Percentiles rank a stretch among this genome's conserved stretches.
phyloP scores from a whole-genome alignment of 2,888 invertebrate genomes.

The Frankliniella fusca region DNA sequence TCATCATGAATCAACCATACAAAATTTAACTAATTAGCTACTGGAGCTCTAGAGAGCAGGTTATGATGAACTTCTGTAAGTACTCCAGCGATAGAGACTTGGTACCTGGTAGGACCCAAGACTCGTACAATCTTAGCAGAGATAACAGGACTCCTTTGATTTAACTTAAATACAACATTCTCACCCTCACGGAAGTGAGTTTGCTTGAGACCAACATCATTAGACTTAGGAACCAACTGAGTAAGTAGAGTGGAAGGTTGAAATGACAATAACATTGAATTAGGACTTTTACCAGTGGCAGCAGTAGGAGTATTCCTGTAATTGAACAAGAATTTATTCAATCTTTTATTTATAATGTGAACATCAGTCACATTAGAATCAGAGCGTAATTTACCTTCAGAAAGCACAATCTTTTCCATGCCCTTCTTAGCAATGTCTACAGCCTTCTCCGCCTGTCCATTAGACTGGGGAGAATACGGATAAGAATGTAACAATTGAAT shows the following conservation, averaged over 20 bases:
- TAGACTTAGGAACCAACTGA: neutral
- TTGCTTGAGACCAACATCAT: neutral
- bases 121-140: neutral
- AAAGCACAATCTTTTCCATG: neutral
- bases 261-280: neutral
- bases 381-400: neutral
- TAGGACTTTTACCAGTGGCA: neutral
- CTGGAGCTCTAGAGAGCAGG: neutral
- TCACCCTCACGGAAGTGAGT: neutral
- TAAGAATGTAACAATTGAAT: constrained; percentile 38
- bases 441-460: neutral
- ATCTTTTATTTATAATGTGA: constrained; percentile 28
- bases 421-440: neutral
- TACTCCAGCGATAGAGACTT: neutral
- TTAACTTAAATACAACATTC: neutral
- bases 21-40: neutral
- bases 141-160: neutral
- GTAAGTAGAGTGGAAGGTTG: neutral
- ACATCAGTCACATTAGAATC: constrained; percentile 36
- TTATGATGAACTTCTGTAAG: neutral
- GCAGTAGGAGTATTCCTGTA: constrained; percentile 34
- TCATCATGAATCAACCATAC: neutral
- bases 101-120: neutral
- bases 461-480: constrained; percentile 39
- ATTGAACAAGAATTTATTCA: constrained; percentile 32